Evolutionary conservation across 2,113 vertebrate species (phyloP), one percentile per base, ranked within the genome.

Genomic region (Colistium nudipinnis): DNA sequence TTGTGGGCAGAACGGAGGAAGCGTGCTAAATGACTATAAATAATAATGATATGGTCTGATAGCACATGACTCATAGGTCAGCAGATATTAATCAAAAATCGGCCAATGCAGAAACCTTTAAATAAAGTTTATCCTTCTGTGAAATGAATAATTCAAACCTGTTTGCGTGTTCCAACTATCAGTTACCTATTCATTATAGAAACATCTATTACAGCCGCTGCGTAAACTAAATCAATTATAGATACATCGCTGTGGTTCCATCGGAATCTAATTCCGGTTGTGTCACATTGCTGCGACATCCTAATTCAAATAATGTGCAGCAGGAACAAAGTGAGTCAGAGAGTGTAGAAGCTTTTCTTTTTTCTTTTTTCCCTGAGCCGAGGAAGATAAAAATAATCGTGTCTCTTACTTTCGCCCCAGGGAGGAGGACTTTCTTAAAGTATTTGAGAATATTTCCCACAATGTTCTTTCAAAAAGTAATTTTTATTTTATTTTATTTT

Each of bases 171-270:
- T 35, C 33, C 52, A 68, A 41, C 39, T 72, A 52, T 39, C 17
- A 35, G 24, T 55, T 49, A 28, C 24, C 55, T 28, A 79, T 76
- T 33, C 70, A 80, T 84, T 68, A 82, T 77, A 62, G 54, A 76
- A 71, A 38, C 33, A 17, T 68, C 45, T 44, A 77, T 78, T 62
- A 65, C 12, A 47, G 66, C 51, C 65, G 47, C 30, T 54, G 22
- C 44, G 68, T 38, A 59, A 48, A 22, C 10, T 51, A 24, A 70
- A 55, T 47, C 31, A 64, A 57, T 56, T 19, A 8, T 22, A 36
- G 22, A 45, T 48, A 24, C 35, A 60, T 48, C 33, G 4, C 24
- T 56, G 38, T 1, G 1, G n/a, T 54, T 72, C 61, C 31, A 20
- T 4, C 25, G 45, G 52, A 28, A 44, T 61, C 20, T 48, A 3